Conservation (phyloP, 2,888 invertebrate species). For the Toxonevra muliebris region DNA sequence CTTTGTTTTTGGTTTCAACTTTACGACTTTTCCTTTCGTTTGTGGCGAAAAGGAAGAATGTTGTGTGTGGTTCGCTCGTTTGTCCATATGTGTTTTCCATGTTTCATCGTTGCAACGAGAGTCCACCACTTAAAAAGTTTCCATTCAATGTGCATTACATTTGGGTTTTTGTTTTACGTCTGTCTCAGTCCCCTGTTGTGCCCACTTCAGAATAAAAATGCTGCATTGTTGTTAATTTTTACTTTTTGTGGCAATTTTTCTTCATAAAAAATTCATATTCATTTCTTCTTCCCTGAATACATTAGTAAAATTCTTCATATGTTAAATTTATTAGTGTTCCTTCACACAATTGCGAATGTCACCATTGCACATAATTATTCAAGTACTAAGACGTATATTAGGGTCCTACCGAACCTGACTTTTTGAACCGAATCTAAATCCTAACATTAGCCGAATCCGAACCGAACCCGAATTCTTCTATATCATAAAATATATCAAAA, state of each 20-base stretch:
- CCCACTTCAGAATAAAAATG: conserved; percentile 5
- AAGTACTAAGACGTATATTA: no score
- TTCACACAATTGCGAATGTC: neutral
- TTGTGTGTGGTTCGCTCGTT: neutral
- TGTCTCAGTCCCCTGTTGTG: neutral
- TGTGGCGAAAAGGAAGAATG: neutral
- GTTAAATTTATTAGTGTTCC: neutral
- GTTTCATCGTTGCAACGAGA: conserved; percentile 2
- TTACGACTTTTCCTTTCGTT: neutral
- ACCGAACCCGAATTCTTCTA: no score
- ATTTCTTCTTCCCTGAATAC: conserved; percentile 16
- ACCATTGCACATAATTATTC: no score
- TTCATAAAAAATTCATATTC: conserved; percentile 7
- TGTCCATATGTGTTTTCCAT: conserved; percentile 10
- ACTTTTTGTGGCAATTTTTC: neutral
- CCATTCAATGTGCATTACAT: neutral
- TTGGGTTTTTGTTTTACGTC: no score
- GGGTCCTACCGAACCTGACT: no score
- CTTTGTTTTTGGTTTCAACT: conserved; percentile 40
- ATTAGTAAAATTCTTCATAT: conserved; percentile 19
- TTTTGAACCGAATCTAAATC: no score
- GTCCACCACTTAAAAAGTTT: conserved; percentile 4
- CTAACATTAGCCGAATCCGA: no score
- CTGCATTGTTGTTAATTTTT: neutral
- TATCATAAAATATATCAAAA: no score